Base-by-base conservation (phyloP, 2,113 vertebrate genomes). In the Coregonus clupeaformis region DNA sequence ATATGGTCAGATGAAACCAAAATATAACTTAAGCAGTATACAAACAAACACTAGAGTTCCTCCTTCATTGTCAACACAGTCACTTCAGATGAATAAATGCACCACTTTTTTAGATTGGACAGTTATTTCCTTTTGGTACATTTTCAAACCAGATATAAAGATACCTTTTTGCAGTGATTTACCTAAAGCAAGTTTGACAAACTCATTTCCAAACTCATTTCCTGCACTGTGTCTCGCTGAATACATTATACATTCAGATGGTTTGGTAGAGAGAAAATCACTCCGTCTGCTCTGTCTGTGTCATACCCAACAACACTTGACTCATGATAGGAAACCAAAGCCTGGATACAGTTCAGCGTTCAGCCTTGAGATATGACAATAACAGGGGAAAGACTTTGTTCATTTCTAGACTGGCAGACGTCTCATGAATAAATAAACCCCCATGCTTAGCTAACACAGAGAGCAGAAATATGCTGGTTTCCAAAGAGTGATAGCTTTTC, bases 131-230 rank as follows among this genome's bases (percentile, higher is more conserved):
- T 76, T 86, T 90, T 84, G 57, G 82, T 75, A 80, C 71, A 81
- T 66, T 32, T 12, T 24, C 30, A 20, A 14, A 67, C 18, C 16
- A 67, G 30, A 67, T 18, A 82, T 81, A 76, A 80, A 82, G 69
- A 82, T 80, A 75, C 81, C 84, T 79, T 62, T 85, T 81, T 83
- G 57, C 79, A 74, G 77, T 85, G 81, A 89, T 83, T 78, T 81
- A 52, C 81, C 75, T 79, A 78, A 80, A 82, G 80, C 79, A 83
- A 79, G 74, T 82, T 82, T 79, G 81, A 86, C 84, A 85, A 81
- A 80, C 83, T 84, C 79, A 87, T 87, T 88, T 73, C 80, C 1
- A 32, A 76, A 62, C 77, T 85, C 77, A 82, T 84, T 85, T 74
- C 73, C 70, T 70, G 62, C 2, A 42, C 52, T 78, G 76, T 81